Conservation (phyloP, 1,140 invertebrate species). For the Drosophila subobscura region DNA sequence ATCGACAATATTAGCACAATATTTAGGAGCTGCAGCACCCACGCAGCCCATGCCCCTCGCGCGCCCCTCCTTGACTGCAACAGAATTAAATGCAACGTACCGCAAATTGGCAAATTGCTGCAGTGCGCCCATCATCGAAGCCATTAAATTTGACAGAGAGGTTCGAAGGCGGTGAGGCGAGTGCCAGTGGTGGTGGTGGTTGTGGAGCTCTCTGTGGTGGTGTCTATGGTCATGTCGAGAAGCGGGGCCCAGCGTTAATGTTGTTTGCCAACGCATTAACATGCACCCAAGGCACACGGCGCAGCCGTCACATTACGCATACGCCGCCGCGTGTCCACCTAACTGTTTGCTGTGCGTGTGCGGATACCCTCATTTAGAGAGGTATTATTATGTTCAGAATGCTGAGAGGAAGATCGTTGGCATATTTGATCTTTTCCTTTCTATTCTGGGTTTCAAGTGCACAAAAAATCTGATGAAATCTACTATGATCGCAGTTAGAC, state of each 20-base stretch:
- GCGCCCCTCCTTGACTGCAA: neutral
- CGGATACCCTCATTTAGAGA: too few relatives aligned
- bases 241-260: slow-evolving; percentile 39
- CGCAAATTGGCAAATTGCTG: slow-evolving; percentile 68
- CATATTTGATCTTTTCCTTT: too few relatives aligned
- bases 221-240: slow-evolving; percentile 67
- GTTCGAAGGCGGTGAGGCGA: slow-evolving; percentile 3
- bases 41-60: neutral
- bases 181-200: neutral
- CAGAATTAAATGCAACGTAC: slow-evolving; percentile 63
- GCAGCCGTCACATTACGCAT: slow-evolving; percentile 53
- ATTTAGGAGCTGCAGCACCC: slow-evolving; percentile 31
- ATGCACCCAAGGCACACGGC: slow-evolving; percentile 37
- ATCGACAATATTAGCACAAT: slow-evolving; percentile 35
- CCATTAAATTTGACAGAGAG: slow-evolving; percentile 56
- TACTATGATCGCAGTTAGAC: too few relatives aligned
- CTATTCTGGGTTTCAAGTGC: too few relatives aligned
- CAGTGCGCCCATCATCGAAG: slow-evolving; percentile 55
- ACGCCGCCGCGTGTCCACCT: slow-evolving; percentile 60
- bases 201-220: slow-evolving; percentile 22
- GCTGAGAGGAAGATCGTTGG: too few relatives aligned
- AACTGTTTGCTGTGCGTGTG: slow-evolving; percentile 20
- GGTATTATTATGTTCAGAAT: too few relatives aligned
- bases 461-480: too few relatives aligned
- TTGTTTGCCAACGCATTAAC: slow-evolving; percentile 75